Evolutionary conservation across 2,888 invertebrate species (phyloP), one percentile per base, ranked within the genome.

Genomic region (Matsumyia berberina): DNA sequence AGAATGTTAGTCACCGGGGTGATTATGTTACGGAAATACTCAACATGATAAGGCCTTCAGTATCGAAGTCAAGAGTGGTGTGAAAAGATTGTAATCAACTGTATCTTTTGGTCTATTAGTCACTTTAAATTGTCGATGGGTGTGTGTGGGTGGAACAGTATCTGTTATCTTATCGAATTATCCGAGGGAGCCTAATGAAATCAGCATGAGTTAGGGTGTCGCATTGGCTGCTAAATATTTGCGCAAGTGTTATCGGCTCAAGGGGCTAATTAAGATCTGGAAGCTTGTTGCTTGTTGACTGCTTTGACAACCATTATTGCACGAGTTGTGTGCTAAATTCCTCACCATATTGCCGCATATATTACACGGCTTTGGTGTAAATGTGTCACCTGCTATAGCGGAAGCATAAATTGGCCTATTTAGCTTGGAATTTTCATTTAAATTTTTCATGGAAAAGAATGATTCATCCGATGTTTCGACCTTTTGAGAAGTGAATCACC

Each of bases 1-100:
- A 24, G 19, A 3, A 33, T 9, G 11, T 69, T 42, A 69, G 69
- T 69, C 69, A 69, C 31, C 57, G 11, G 11, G 35, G 57, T 46
- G 17, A 67, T 39, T 39, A 29, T 53, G 29, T 39, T 15, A 11
- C 66, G 66, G 39, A 37, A 67, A 67, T 53, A 6, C 11, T n/a
- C n/a, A n/a, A n/a, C 39, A 24, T 2, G 6, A 42, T 19, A 29
- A 39, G 15, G 9, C 9, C 12, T 60, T 42, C 15, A 33, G 6
- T 57, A 19, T 39, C 1, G 4, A n/a, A 39, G 19, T 33, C 17
- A 15, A 15, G 8, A 15, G 33, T 53, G 2, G 29, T 2, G n/a
- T 33, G 12, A 53, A 57, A 11, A 57, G 24, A 39, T 58, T 1
- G 4, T 5, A 17, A 58, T 58, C 19, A 39, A 8, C 57, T 37